Conservation (phyloP, 2,888 invertebrate genomes). For the Apoda limacodes region DNA sequence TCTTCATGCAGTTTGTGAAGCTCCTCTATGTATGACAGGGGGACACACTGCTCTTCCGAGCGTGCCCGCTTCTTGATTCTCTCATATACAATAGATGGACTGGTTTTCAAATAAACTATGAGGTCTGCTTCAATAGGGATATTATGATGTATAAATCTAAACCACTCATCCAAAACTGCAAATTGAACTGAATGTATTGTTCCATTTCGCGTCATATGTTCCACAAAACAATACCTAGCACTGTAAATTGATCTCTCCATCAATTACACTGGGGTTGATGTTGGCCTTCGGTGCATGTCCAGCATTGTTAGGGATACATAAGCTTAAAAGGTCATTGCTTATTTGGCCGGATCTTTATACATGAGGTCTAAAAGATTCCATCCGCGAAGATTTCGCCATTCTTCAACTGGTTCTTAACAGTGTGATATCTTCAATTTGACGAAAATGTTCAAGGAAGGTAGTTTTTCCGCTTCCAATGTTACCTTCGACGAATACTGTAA, state of each 20-base stretch:
- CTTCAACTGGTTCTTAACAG: constrained; percentile 83
- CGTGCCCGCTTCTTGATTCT: constrained; percentile 82
- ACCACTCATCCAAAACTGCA: constrained; percentile 88
- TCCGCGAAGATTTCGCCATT: constrained; percentile 85
- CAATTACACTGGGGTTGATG: constrained; percentile 80
- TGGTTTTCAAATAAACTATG: constrained; percentile 77
- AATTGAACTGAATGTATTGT: constrained; percentile 81
- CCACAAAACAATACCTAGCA: constrained; percentile 86
- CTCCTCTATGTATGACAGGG: constrained; percentile 83
- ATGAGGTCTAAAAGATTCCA: constrained; percentile 86
- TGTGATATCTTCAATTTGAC: constrained; percentile 77
- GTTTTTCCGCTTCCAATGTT: constrained; percentile 94
- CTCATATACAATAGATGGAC: constrained; percentile 74
- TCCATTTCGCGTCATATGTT: constrained; percentile 78
- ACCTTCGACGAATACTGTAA: constrained; percentile 88
- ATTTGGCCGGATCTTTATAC: constrained; percentile 86
- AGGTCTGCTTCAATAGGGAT: constrained; percentile 84
- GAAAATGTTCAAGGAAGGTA: constrained; percentile 85
- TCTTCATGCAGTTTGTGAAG: constrained; percentile 82
- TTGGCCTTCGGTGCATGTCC: constrained; percentile 76
- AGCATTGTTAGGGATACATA: constrained; percentile 93
- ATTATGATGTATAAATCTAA: constrained; percentile 79
- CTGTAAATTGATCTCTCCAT: constrained; percentile 92
- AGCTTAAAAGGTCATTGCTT: constrained; percentile 90
- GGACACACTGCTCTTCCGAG: constrained; percentile 84